Conservation (phyloP, 2,797 vertebrate genomes). For the Antrozous pallidus region DNA sequence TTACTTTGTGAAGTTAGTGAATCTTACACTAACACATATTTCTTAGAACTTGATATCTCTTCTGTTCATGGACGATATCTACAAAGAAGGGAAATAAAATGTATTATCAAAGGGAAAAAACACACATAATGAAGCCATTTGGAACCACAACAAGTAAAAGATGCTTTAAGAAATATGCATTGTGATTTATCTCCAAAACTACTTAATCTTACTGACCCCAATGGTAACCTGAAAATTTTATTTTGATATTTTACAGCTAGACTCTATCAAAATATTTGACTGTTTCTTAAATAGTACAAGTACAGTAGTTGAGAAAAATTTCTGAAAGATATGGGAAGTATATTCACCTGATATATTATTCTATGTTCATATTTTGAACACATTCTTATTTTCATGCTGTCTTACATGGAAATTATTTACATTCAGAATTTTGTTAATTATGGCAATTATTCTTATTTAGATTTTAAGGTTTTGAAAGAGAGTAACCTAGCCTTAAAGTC, state of each 20-base stretch:
- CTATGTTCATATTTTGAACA: background rate
- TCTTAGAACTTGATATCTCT: background rate
- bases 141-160: background rate
- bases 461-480: background rate
- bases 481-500: background rate
- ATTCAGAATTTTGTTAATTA: background rate
- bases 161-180: background rate
- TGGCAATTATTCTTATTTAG: background rate
- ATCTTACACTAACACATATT: background rate
- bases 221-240: background rate
- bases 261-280: background rate
- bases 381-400: background rate
- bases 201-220: background rate
- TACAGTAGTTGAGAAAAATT: background rate
- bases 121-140: background rate
- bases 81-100: background rate
- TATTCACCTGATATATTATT: background rate
- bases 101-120: background rate
- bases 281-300: background rate
- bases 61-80: background rate
- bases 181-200: background rate
- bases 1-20: background rate
- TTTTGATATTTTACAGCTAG: slow-evolving; percentile 9
- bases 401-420: background rate
- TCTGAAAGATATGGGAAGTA: background rate